Evolutionary conservation across 1,140 invertebrate species (phyloP).

Genomic region (Hesperophylax magnus): DNA sequence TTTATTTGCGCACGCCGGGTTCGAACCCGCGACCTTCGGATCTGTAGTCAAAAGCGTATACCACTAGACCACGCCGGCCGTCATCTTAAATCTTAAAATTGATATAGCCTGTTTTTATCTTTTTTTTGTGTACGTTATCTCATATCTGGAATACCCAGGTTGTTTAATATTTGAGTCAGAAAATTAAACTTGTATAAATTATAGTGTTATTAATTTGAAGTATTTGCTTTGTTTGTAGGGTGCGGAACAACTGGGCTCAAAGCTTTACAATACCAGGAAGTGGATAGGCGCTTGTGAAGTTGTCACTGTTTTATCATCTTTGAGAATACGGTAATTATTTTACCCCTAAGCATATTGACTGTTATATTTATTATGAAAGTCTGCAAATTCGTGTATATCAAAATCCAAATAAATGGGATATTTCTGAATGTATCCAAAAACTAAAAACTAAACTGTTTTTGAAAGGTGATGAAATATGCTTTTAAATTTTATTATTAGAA

Average conservation of each 20-base stretch:
- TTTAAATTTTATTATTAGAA: too few relatives aligned
- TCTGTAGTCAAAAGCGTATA: too few relatives aligned
- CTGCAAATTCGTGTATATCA: too few relatives aligned
- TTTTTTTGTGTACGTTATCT: neutral
- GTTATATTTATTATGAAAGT: too few relatives aligned
- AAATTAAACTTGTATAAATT: neutral
- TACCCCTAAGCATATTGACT: neutral
- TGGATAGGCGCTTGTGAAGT: constrained; percentile 95
- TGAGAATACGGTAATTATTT: constrained; percentile 77
- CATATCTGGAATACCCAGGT: too few relatives aligned
- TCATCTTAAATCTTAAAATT: neutral
- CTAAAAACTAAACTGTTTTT: too few relatives aligned
- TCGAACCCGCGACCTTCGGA: too few relatives aligned
- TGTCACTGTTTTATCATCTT: constrained; percentile 83
- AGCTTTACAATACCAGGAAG: constrained; percentile 87
- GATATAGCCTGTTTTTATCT: neutral
- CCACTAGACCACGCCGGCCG: too few relatives aligned
- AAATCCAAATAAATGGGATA: too few relatives aligned
- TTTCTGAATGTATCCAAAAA: too few relatives aligned
- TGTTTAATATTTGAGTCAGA: neutral
- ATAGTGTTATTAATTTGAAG: neutral
- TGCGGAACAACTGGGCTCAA: constrained; percentile 86
- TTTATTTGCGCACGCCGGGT: too few relatives aligned
- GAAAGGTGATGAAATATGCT: too few relatives aligned
- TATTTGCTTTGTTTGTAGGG: constrained; percentile 70